Base-by-base conservation (phyloP, 1,140 invertebrate genomes). In the Zeugodacus cucurbitae region DNA sequence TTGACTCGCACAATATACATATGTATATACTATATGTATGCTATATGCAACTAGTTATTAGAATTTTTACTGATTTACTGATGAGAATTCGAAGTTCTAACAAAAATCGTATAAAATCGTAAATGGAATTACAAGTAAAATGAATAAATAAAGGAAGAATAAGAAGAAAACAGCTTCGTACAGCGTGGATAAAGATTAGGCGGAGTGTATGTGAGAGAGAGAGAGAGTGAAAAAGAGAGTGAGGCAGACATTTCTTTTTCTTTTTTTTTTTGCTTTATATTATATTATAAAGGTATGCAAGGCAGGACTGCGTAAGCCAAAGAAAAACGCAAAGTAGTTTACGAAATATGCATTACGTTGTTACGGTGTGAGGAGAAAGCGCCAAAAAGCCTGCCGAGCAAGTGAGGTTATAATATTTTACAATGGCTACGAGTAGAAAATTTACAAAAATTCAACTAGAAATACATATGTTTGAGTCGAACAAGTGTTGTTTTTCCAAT, bases 21-120 rank as follows among this genome's bases (percentile, higher is more conserved):
- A 62, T 32, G 64, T 67, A 67, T 17, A 22, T 34, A 70, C 10
- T 41, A 7, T 62, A 74, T 74, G 32, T 34, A 37, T 37, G 67
- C 34, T 17, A 74, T 41, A 74, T 74, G 67, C 67, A 17, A 22
- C 67, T 74, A 87, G 37, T 64, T n/a, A 37, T 22, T 87, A 85
- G 88, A 89, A 87, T 89, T 89, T 89, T 89, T 89, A 89, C 88
- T 89, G 88, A 89, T 89, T 87, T 89, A 87, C 87, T 89, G 87
- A 87, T 87, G 62, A 78, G 37, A 37, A 64, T 22, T 82, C 41
- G 74, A 82, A 82, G 74, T 82, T 82, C n/a, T 44, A 82, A 82
- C 20, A 37, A 86, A 59, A 86, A 59, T 37, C n/a, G 44, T 86
- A 59, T 58, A 58, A 34, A 86, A 59, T 57, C 29, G 14, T 86